Percentiles rank a stretch among this genome's conserved stretches.
phyloP scores from a whole-genome alignment of 2,113 vertebrate genomes.

The Clinocottus analis region DNA sequence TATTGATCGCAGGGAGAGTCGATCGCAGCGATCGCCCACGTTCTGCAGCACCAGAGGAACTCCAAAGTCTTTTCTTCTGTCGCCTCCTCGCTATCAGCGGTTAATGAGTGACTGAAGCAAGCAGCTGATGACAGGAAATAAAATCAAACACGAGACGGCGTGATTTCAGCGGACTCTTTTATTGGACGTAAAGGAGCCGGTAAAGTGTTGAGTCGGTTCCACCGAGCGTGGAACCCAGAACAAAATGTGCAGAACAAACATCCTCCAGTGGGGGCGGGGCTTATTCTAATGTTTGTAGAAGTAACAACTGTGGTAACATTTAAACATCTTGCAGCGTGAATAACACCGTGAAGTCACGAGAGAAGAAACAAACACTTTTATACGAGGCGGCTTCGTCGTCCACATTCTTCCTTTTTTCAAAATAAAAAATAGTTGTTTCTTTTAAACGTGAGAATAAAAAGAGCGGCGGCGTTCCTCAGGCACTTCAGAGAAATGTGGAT shows the following conservation, averaged over 20 bases:
- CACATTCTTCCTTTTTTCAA: background rate
- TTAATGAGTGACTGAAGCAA: background rate
- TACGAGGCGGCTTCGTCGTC: constrained; percentile 19
- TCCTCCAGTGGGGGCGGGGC: background rate
- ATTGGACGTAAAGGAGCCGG: constrained; percentile 68
- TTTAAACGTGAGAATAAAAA: too few relatives aligned
- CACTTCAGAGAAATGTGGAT: constrained; percentile 44
- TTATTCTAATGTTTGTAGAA: constrained; percentile 19
- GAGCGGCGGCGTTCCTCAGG: background rate
- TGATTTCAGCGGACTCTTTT: constrained; percentile 67
- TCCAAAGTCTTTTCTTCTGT: background rate
- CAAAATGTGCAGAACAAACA: constrained; percentile 39
- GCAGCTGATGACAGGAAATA: background rate
- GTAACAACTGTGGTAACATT: constrained; percentile 35
- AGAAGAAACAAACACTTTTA: constrained; percentile 41
- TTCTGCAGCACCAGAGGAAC: background rate
- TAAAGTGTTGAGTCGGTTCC: constrained; percentile 56
- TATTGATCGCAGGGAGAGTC: too few relatives aligned
- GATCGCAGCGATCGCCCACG: too few relatives aligned
- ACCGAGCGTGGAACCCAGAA: constrained; percentile 43
- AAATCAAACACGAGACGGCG: background rate
- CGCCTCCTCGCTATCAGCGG: background rate
- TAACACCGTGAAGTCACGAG: constrained; percentile 34
- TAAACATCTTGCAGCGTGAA: constrained; percentile 43
- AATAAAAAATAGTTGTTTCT: too few relatives aligned